A percentile compares a stretch with the other conserved stretches of the same genome.
Evolutionary conservation across 30 jellyfish, hydroid and myxozoan species (phyloP).

Genomic region (Aurelia sp.): DNA sequence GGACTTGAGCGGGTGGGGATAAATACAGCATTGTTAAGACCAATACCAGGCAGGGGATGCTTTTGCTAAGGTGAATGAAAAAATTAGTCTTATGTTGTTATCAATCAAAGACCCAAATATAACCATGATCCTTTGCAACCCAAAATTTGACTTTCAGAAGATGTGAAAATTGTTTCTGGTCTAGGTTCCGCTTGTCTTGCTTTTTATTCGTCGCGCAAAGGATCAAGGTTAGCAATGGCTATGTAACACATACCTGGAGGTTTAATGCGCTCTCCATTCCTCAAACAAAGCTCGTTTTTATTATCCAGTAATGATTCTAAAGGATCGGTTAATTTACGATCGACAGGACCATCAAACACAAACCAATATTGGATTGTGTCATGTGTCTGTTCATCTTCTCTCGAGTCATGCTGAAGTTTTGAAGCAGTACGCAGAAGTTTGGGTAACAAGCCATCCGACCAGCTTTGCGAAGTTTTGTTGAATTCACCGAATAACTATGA

Average conservation of each 20-base stretch:
- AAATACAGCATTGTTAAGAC: too few species aligned
- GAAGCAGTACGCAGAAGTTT: constrained; percentile 59
- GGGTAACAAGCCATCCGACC: constrained; percentile 73
- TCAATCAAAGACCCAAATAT: too few species aligned
- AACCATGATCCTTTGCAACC: too few species aligned
- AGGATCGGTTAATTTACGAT: constrained; percentile 32
- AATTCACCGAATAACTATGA: constrained; percentile 65
- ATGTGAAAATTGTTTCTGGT: too few species aligned
- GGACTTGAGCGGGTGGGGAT: too few species aligned
- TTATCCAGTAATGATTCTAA: constrained; percentile 64
- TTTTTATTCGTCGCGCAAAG: too few species aligned
- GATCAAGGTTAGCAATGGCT: too few species aligned
- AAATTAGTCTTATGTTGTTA: too few species aligned
- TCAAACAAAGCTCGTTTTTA: constrained; percentile 37
- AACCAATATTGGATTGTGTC: constrained; percentile 78
- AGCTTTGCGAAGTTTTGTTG: constrained; percentile 1
- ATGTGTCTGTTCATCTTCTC: constrained; percentile 8
- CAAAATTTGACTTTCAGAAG: too few species aligned
- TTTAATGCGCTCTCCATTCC: constrained; percentile 54
- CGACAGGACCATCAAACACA: constrained; percentile 75
- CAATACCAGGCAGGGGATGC: too few species aligned
- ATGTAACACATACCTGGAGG: constrained; percentile 57
- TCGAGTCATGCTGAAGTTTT: constrained; percentile 1
- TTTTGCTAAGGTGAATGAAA: too few species aligned
- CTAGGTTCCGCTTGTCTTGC: too few species aligned